Conservation (phyloP, 2,113 vertebrate genomes). For the Tragelaphus buxtoni region DNA sequence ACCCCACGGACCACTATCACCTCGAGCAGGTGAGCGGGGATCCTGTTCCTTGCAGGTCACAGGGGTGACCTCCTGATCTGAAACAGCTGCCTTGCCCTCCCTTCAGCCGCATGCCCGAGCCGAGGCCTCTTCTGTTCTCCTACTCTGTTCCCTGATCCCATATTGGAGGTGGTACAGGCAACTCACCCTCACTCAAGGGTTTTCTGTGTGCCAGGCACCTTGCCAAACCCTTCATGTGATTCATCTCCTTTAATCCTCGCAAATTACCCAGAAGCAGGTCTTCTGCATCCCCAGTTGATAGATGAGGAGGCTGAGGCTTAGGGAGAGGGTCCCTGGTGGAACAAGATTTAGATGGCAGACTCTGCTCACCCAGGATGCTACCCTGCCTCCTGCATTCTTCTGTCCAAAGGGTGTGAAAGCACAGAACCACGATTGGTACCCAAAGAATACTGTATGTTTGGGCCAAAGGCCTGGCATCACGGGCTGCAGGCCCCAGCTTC, state of each 20-base stretch:
- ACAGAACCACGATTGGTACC: not conserved
- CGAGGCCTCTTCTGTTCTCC: too few relatives aligned
- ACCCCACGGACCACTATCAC: constrained; percentile 91
- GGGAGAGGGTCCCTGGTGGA: not conserved
- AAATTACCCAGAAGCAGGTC: not conserved
- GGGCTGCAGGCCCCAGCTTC: not conserved
- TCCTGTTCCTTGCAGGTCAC: not conserved
- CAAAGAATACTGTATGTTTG: not conserved
- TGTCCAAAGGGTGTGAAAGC: not conserved
- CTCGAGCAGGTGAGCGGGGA: constrained; percentile 89
- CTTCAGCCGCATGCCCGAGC: not conserved
- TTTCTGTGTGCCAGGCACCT: not conserved
- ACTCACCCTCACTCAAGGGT: not conserved
- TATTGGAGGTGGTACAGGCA: accelerated
- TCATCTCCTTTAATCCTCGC: not conserved
- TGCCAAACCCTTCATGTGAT: not conserved
- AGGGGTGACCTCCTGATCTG: accelerated
- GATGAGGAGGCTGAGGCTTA: not conserved
- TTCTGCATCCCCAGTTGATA: not conserved
- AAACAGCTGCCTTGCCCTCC: not conserved
- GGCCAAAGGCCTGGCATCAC: accelerated
- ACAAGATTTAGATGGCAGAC: not conserved
- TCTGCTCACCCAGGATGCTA: accelerated
- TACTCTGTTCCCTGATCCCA: accelerated
- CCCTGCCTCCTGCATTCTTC: not conserved